Base-by-base conservation (phyloP, 2,888 invertebrate species). In the Lacanobia oleracea region DNA sequence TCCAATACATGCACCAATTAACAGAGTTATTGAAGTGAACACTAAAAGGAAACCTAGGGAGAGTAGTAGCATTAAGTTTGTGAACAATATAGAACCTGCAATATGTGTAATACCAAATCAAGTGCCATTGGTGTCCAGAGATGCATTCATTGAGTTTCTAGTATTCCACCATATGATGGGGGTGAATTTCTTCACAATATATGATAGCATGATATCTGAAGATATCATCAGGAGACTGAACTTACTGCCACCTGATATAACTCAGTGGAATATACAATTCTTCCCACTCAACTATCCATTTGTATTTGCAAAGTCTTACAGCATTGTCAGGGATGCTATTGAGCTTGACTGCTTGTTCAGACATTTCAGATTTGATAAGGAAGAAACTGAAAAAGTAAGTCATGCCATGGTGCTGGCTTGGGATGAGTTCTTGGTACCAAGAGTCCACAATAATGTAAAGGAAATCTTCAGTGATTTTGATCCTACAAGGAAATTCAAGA, bases 221-320 rank as follows among this genome's bases (percentile, higher is more conserved):
- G 96, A 96, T 80, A 92, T 96, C 4, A 94, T 96, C 67, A 89
- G 93, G 80, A 92, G 96, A 82, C 86, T 96, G 33, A 95, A 95
- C 82, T 86, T 96, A 66, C 83, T 96, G 59, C 96, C 96, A 5
- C 67, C 92, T 16, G 96, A 96, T 82, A 93, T 96, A 16, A 95
- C 95, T 12, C 94, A 96, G 66, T 96, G 97, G 88, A 94, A 94
- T 33, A 96, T 97, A 66, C 95, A 97, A 72, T 96, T 97, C 77
- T 94, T 97, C 67, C 97, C 97, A 1, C 96, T 97, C 93, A 97
- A 97, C 89, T 97, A 97, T 88, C 97, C 97, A 2, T 96, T 96
- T 85, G 87, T 96, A 60, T 94, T 95, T 85, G 93, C 95, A 43
- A 94, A 96, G 72, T 95, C 96, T 7, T 96, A 96, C 82, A 91